Evolutionary conservation across 2,888 invertebrate genomes (phyloP), one percentile per base, ranked within the genome.

Genomic region (Crematogaster levior): DNA sequence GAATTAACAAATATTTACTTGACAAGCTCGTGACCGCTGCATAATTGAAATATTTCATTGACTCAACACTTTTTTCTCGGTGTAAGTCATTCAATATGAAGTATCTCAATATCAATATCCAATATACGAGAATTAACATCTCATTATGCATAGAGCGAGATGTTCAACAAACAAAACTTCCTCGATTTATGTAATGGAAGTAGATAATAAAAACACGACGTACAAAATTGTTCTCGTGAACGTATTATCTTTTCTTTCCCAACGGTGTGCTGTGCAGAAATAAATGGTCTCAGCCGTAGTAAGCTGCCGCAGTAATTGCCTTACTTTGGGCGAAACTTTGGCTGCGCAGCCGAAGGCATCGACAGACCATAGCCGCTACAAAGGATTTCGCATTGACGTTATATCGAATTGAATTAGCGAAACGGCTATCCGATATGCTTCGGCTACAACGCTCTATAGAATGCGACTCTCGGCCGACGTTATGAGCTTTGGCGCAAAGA

Each of bases 401-500:
- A 68, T 53, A 56, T 75, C 30, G 43, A 66, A 21, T 66, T 40
- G 56, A 79, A 77, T 77, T 68, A 56, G 34, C 34, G 18, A 43
- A 79, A 79, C 30, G 10, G 53, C 40, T 21, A 48, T 24, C 18
- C 53, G 77, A 77, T 70, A 56, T 56, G 70, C 61, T 48, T 37
- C 37, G 37, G 2, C 48, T 18, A 18, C 24, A 1, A 63, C 4
- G n/a, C 43, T 68, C 34, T 43, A 7, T 21, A 24, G 34, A 77
- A 43, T 43, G n/a, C 37, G 24, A 68, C 27, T 12, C 15, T 56
- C 15, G 30, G 34, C 24, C 34, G 46, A 51, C 48, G 21, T 61
- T 61, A 34, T 30, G 34, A 65, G 61, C 43, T 30, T 65, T 18
- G 18, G 53, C 34, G 51, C 46, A 24, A n/a, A 86, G 84, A 84